Conservation (phyloP, 2,888 invertebrate genomes). For the Antitype chi region DNA sequence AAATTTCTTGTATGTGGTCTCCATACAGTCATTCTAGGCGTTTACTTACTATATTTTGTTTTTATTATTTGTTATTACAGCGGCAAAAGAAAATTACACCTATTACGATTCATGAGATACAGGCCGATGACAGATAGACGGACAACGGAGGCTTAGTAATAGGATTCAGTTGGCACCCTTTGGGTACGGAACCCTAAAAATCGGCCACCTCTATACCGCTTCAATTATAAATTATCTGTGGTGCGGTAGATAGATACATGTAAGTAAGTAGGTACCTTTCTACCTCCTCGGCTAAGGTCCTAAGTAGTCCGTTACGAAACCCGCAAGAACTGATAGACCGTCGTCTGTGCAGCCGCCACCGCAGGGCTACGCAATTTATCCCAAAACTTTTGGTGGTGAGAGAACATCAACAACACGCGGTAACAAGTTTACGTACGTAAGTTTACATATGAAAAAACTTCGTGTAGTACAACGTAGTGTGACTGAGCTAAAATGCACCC, state of each 20-base stretch:
- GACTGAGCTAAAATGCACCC: background rate
- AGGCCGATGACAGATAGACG: no score
- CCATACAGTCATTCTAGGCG: no score
- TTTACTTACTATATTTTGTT: no score
- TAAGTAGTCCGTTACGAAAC: constrained; percentile 27
- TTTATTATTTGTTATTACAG: no score
- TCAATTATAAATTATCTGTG: background rate
- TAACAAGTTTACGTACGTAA: constrained; percentile 45
- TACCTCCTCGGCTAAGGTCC: constrained; percentile 8
- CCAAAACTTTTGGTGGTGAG: constrained; percentile 47
- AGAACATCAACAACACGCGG: constrained; percentile 48
- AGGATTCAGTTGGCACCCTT: no score
- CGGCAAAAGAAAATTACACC: no score
- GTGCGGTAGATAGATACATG: constrained; percentile 1
- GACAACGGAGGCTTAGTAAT: no score
- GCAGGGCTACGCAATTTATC: constrained; percentile 42
- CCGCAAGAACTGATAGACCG: constrained; percentile 25
- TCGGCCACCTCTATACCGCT: background rate
- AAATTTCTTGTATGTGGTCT: no score
- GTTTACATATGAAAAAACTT: constrained; percentile 55
- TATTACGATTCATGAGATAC: no score
- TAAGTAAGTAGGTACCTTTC: background rate
- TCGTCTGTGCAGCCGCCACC: constrained; percentile 36
- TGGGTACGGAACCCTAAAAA: background rate
- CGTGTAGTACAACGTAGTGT: constrained; percentile 27